Evolutionary conservation across 92 coral and sea anemone species (phyloP).

Genomic region (Phenganax marumi): DNA sequence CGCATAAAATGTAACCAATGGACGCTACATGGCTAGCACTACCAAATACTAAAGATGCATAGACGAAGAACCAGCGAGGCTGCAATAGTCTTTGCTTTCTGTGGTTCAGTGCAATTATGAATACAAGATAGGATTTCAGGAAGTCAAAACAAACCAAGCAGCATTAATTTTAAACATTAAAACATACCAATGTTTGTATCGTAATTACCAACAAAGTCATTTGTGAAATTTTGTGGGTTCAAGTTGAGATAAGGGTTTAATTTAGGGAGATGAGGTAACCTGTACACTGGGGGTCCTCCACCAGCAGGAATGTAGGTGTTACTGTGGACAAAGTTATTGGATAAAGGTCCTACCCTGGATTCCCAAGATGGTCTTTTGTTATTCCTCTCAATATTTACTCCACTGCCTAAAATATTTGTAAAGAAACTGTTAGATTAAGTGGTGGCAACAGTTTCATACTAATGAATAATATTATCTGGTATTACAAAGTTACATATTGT

Average conservation of each 20-base stretch:
- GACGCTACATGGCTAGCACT: no score
- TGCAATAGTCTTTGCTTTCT: no score
- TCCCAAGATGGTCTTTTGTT: not conserved
- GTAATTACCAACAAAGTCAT: not conserved
- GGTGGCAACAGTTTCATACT: no score
- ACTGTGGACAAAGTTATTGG: conserved; percentile 28
- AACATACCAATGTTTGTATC: conserved; percentile 10
- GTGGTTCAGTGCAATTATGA: not conserved
- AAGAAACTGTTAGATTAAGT: no score
- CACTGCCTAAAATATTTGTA: conserved; percentile 12
- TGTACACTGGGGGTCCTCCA: not conserved
- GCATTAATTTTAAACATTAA: not conserved
- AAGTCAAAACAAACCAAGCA: not conserved
- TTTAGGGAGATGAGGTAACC: not conserved
- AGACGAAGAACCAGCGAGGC: no score
- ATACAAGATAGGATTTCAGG: not conserved
- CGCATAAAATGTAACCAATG: no score
- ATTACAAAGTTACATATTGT: no score
- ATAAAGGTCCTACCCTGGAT: not conserved
- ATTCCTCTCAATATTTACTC: not conserved
- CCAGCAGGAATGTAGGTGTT: not conserved
- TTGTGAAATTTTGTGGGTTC: conserved; percentile 6
- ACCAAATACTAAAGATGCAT: no score
- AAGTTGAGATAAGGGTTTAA: not conserved
- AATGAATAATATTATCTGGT: no score